Conservation (phyloP, 2,797 vertebrate genomes). For the Fistularia tabacaria region DNA sequence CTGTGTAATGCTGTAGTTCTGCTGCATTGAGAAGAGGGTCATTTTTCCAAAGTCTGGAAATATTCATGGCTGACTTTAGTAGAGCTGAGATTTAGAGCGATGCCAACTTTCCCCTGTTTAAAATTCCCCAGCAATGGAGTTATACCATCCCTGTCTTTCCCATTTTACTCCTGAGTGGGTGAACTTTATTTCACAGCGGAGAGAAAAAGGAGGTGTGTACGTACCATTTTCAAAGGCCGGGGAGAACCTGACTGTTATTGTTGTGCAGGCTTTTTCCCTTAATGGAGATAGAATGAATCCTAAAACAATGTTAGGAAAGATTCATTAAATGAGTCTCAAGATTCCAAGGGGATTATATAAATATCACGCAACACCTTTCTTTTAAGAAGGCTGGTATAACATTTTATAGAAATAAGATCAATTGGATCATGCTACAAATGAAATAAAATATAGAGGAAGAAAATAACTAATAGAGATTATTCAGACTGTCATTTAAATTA, state of each 20-base stretch:
- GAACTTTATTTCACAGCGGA: conserved; percentile 57
- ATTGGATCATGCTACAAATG: too few species aligned
- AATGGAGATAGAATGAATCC: too few species aligned
- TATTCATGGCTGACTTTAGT: conserved; percentile 71
- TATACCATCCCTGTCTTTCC: conserved; percentile 72
- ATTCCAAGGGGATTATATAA: too few species aligned
- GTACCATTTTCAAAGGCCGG: conserved; percentile 9
- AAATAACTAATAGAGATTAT: too few species aligned
- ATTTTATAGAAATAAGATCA: too few species aligned
- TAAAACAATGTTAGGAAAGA: too few species aligned
- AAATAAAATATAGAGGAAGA: too few species aligned
- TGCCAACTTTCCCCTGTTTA: conserved; percentile 81
- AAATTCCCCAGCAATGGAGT: conserved; percentile 78
- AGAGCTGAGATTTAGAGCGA: conserved; percentile 52
- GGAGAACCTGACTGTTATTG: conserved; percentile 25
- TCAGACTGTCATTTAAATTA: too few species aligned
- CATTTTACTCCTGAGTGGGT: conserved; percentile 68
- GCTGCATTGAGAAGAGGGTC: conserved; percentile 48
- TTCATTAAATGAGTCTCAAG: too few species aligned
- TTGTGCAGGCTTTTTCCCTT: background rate
- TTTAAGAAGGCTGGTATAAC: too few species aligned
- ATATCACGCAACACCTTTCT: too few species aligned
- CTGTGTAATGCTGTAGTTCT: conserved; percentile 49
- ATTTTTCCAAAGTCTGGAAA: conserved; percentile 74
- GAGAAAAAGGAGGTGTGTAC: conserved; percentile 22